phyloP scores from a whole-genome alignment of 2,797 vertebrate species.

The Dipus sagitta region DNA sequence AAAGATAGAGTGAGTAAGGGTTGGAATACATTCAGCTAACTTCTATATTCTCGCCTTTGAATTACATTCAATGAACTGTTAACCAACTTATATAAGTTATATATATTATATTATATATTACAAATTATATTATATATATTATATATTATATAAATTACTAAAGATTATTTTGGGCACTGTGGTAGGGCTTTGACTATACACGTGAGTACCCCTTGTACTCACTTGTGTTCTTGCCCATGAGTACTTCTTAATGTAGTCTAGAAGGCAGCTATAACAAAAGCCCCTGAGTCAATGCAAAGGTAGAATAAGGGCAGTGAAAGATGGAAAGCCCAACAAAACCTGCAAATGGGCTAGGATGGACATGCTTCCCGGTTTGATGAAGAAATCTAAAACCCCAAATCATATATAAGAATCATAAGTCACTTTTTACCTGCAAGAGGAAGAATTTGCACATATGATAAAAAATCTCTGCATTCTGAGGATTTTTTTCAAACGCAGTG shows the following conservation, averaged over 20 bases:
- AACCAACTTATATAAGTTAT: slow-evolving; percentile 36
- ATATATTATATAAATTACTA: slow-evolving; percentile 14
- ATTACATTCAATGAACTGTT: slow-evolving; percentile 46
- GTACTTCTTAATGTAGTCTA: slow-evolving; percentile 2
- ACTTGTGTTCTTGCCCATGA: neutral
- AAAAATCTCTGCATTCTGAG: slow-evolving; percentile 93
- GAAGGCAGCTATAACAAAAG: slow-evolving; percentile 43
- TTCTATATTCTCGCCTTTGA: slow-evolving; percentile 48
- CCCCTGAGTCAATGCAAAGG: neutral
- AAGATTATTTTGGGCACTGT: neutral
- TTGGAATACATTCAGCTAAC: neutral
- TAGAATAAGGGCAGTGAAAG: neutral
- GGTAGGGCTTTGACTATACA: neutral
- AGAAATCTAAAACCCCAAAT: slow-evolving; percentile 40
- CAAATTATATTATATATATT: too few relatives aligned
- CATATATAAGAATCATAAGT: slow-evolving; percentile 32
- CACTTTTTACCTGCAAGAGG: slow-evolving; percentile 91
- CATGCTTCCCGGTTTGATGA: neutral
- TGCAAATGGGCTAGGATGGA: slow-evolving; percentile 49
- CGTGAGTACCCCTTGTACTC: neutral
- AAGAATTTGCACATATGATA: slow-evolving; percentile 94
- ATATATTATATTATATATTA: slow-evolving; percentile 5
- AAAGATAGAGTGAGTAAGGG: neutral
- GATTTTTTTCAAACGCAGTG: slow-evolving; percentile 90
- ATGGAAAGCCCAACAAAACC: slow-evolving; percentile 1